Base-by-base conservation (phyloP, 2,888 invertebrate genomes). In the Chaetogeoica ovagalla region DNA sequence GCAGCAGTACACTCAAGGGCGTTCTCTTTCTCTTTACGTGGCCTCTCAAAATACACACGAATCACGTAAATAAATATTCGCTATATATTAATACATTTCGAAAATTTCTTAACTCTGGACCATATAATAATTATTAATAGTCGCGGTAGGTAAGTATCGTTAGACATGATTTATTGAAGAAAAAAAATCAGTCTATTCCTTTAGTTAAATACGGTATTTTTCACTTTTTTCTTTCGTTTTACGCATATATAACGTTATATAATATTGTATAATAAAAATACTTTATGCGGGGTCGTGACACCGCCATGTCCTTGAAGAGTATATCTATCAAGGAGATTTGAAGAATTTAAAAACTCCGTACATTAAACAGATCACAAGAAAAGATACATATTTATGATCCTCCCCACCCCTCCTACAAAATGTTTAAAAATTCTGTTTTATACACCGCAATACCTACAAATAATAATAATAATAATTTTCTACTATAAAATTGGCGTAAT, bases 1-100 rank as follows among this genome's bases (percentile, higher is more conserved):
- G 30, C 30, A 2, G 30, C 30, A 30, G 30, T 4, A 30, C 9
- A 63, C 57, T 70, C 71, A 79, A 79, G 79, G 71, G 52, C 71
- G 30, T 63, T 65, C 23, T 79, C 79, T 79, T 79, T 79, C 71
- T 71, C 79, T 71, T 79, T 43, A 9, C 30, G 1, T 71, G 57
- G 37, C 43, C 57, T 65, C 71, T 71, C 19, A 65, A 57, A 79
- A 63, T 69, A 30, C 55, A 79, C 55, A 79, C 55, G 70, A 62
- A 63, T 77, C 63, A 69, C 60, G 68, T 48, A 23, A 63, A 70
- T 30, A 1, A 30, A n/a, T n/a, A n/a, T n/a, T n/a, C n/a, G n/a
- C n/a, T n/a, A n/a, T n/a, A n/a, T 57, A 57, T 21, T 74, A 21
- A 21, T 57, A 57, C 23, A 65, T 65, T 65, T 1, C 21, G 21